Conservation (phyloP, 1,140 invertebrate genomes). For the Amphibalanus amphitrite region DNA sequence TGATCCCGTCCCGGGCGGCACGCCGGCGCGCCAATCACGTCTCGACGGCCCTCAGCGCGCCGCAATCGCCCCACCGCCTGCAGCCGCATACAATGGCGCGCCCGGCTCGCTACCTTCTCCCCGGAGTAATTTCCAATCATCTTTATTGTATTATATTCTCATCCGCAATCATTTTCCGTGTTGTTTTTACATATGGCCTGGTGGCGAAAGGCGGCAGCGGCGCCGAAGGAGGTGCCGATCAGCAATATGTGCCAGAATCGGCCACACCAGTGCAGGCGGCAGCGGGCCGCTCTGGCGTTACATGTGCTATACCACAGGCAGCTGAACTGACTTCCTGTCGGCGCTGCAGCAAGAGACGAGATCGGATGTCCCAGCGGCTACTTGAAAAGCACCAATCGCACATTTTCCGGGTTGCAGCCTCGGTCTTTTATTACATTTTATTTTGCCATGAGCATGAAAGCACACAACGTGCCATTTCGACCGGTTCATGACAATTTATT, state of each 20-base stretch:
- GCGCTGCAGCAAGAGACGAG: no score
- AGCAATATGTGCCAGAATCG: no score
- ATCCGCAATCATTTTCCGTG: neutral
- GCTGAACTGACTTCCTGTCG: neutral
- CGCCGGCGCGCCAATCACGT: neutral
- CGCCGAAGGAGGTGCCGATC: no score
- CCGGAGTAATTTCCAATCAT: neutral
- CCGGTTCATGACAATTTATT: no score
- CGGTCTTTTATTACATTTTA: neutral
- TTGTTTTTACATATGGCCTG: neutral
- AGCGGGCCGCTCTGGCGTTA: no score
- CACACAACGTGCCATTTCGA: no score
- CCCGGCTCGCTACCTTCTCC: neutral
- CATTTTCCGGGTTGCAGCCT: neutral
- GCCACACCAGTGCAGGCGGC: neutral
- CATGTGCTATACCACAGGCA: no score
- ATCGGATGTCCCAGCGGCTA: neutral
- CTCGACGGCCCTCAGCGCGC: no score
- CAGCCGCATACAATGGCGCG: neutral
- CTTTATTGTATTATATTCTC: slow-evolving; percentile 2
- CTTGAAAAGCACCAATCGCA: neutral
- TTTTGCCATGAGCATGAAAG: no score
- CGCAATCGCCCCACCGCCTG: neutral
- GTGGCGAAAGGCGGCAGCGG: no score
- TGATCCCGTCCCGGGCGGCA: no score